These are phyloP conservation scores for Chelmon rostratus DNA, from an alignment of 2,797 vertebrate species.

Conservation along the genomic window DNA sequence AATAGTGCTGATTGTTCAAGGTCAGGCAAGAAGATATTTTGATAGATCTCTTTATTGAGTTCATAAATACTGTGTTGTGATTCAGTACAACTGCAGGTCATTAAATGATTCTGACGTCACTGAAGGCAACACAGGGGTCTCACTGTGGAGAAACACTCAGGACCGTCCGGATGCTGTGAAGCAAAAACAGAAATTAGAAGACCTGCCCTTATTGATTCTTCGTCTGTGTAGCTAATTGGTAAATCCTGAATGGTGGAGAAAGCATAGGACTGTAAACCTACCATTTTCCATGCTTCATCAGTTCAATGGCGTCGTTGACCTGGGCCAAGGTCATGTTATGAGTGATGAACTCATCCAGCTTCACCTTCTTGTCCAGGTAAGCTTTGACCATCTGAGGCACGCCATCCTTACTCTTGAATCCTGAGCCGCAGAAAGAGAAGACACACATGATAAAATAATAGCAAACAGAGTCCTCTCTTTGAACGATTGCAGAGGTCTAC, in stretches of 20 bases:
- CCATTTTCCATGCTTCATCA: constrained; percentile 89
- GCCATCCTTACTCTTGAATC: constrained; percentile 88
- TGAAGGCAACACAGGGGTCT: constrained; percentile 1
- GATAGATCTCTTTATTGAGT: neutral
- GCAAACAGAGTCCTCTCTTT: neutral
- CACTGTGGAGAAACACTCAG: constrained; percentile 69
- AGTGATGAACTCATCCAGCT: constrained; percentile 91
- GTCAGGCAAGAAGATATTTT: neutral
- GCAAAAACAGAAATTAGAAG: constrained; percentile 34
- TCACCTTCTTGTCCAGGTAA: constrained; percentile 90
- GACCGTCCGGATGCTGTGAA: constrained; percentile 86
- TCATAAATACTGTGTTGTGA: neutral
- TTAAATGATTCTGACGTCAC: neutral
- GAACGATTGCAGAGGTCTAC: neutral
- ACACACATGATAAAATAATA: neutral
- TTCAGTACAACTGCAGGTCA: neutral
- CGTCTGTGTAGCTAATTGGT: neutral
- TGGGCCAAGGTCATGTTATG: constrained; percentile 87
- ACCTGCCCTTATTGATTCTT: neutral
- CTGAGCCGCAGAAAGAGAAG: constrained; percentile 73
- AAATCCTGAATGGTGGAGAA: neutral
- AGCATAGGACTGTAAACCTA: constrained; percentile 56
- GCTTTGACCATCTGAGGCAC: constrained; percentile 88
- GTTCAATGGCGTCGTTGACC: constrained; percentile 90
- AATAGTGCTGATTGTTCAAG: neutral